Conservation (phyloP, 2,797 vertebrate genomes). For the Apodemus agrarius region DNA sequence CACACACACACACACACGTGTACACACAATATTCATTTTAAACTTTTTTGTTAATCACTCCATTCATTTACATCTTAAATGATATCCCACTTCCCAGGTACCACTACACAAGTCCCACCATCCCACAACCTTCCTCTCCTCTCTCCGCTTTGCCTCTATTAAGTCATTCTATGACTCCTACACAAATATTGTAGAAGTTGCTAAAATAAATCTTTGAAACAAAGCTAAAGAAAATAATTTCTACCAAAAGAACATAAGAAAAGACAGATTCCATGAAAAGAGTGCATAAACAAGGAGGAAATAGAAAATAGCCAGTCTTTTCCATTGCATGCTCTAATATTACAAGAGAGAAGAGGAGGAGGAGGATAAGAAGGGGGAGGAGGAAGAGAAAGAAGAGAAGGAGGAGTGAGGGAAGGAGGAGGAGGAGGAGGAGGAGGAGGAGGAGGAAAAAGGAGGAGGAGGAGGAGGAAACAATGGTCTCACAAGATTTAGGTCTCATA, state of each 20-base stretch:
- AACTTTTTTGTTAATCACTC: too few relatives aligned
- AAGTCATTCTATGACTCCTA: neutral
- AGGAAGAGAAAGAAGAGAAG: neutral
- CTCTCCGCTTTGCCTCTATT: too few relatives aligned
- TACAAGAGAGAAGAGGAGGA: neutral
- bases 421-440: neutral
- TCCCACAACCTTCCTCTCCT: too few relatives aligned
- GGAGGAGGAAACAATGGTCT: too few relatives aligned
- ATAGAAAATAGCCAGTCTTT: neutral
- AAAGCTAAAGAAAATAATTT: neutral
- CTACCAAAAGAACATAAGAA: neutral
- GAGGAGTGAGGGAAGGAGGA: rapidly evolving
- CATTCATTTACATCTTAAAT: too few relatives aligned
- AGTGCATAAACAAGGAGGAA: neutral
- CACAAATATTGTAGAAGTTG: neutral
- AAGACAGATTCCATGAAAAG: neutral
- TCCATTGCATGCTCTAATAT: neutral
- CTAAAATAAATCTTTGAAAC: neutral
- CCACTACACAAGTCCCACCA: too few relatives aligned
- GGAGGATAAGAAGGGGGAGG: neutral
- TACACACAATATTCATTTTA: too few relatives aligned
- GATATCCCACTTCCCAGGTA: too few relatives aligned
- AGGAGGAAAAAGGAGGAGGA: too few relatives aligned
- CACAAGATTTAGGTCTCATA: too few relatives aligned
- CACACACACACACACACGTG: too few relatives aligned